Conservation (phyloP, 2,113 vertebrate genomes). For the Hippotragus niger region DNA sequence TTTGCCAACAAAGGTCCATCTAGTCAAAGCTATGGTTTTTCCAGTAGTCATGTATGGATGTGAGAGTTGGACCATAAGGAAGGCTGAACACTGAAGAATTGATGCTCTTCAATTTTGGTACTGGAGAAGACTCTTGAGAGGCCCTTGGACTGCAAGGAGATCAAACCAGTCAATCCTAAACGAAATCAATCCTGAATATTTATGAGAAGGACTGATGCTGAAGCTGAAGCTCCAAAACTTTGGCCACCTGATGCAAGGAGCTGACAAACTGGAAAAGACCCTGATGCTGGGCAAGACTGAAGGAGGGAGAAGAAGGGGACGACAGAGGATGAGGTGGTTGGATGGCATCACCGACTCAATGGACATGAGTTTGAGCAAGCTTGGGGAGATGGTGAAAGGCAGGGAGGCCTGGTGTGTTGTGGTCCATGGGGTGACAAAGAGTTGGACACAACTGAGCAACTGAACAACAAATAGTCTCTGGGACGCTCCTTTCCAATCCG, state of each 20-base stretch:
- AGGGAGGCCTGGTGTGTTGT: not conserved
- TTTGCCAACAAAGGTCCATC: not conserved
- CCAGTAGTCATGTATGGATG: not conserved
- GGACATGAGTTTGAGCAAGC: not conserved
- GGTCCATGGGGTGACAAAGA: not conserved
- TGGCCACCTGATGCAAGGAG: not conserved
- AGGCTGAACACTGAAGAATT: not conserved
- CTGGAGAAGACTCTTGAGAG: not conserved
- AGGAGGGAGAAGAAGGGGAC: not conserved
- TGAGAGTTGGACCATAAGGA: not conserved
- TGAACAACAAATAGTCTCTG: not conserved
- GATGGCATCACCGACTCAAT: not conserved
- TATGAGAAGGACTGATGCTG: not conserved
- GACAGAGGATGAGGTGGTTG: not conserved
- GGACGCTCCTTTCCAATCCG: not conserved
- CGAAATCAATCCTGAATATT: not conserved
- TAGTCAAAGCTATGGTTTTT: not conserved
- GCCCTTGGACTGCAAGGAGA: not conserved
- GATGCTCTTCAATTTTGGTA: not conserved
- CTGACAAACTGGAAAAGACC: not conserved
- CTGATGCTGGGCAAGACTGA: not conserved
- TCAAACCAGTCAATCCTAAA: not conserved
- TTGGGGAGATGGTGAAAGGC: not conserved
- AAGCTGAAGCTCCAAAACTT: not conserved
- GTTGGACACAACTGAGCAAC: not conserved